Evolutionary conservation across 2,797 vertebrate species (phyloP), one percentile per base, ranked within the genome.

Genomic region (Moxostoma hubbsi): DNA sequence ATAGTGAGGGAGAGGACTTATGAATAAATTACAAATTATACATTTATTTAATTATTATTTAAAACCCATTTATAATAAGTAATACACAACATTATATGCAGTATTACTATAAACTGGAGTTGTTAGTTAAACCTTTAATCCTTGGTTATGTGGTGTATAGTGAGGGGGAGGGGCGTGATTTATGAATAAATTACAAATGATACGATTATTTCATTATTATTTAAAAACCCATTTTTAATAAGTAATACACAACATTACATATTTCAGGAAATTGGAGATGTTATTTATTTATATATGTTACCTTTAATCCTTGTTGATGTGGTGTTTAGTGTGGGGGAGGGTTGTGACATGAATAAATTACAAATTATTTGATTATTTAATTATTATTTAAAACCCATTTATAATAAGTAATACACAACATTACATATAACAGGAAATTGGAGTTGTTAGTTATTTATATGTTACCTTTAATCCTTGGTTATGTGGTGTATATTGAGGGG

Each of bases 171-270:
- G 67, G 58, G 66, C 9, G 45, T 4, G 6, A 36, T 49, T 70
- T 11, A 0, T 2, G 16, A 70, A 69, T 62, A 51, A 50, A 70
- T 7, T 8, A 6, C 45, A 62, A 69, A 53, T 61, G 55, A 7
- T 36, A 63, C 1, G 12, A 54, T 78, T 63, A 55, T 46, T 46
- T 54, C 16, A 70, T 63, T n/a, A n/a, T n/a, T n/a, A n/a, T n/a
- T n/a, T n/a, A n/a, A 24, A 24, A 24, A 24, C 18, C 18, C 18
- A 24, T 24, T 24, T 24, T 1, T 24, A 24, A 24, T 24, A 24
- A 24, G 18, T 24, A 24, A 24, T 24, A 24, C 18, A 24, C 18
- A 24, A 24, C 18, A 24, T 24, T 24, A 24, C 18, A 24, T 24
- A n/a, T n/a, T n/a, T n/a, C n/a, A n/a, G n/a, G n/a, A n/a, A n/a